Percentiles rank a stretch among this genome's conserved stretches.
Evolutionary conservation across 2,888 invertebrate species (phyloP).

Genomic region (Dyspetes luteomarginatus): DNA sequence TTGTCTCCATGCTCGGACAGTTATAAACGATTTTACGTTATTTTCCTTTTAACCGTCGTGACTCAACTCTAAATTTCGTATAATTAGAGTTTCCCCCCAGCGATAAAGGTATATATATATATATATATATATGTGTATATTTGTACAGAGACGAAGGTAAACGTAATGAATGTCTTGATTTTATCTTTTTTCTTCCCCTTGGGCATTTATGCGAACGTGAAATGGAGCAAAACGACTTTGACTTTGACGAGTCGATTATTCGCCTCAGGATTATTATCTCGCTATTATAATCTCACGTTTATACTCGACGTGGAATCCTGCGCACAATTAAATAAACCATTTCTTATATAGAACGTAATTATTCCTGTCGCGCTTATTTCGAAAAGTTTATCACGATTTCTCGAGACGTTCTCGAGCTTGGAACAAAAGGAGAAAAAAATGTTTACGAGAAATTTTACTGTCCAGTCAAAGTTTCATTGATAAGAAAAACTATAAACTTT

Average conservation of each 20-base stretch:
- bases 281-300: constrained; percentile 29
- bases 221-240: constrained; percentile 42
- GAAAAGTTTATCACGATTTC: constrained; percentile 28
- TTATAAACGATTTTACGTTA: constrained; percentile 48
- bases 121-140: constrained; percentile 24
- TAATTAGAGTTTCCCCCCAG: constrained; percentile 26
- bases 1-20: background rate
- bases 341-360: constrained; percentile 30
- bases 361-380: constrained; percentile 11
- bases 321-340: constrained; percentile 35
- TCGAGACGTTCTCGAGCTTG: background rate
- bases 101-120: background rate
- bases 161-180: constrained; percentile 49
- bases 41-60: constrained; percentile 13
- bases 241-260: constrained; percentile 61
- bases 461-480: background rate
- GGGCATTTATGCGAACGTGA: background rate
- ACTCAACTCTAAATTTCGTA: constrained; percentile 40
- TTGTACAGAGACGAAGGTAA: background rate
- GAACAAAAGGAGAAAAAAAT: background rate
- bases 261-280: constrained; percentile 48
- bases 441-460: background rate
- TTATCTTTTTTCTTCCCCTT: constrained; percentile 20
- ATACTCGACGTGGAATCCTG: constrained; percentile 2
- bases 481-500: constrained; percentile 7